phyloP scores from a whole-genome alignment of 2,797 vertebrate genomes.

The Margarornis squamiger region DNA sequence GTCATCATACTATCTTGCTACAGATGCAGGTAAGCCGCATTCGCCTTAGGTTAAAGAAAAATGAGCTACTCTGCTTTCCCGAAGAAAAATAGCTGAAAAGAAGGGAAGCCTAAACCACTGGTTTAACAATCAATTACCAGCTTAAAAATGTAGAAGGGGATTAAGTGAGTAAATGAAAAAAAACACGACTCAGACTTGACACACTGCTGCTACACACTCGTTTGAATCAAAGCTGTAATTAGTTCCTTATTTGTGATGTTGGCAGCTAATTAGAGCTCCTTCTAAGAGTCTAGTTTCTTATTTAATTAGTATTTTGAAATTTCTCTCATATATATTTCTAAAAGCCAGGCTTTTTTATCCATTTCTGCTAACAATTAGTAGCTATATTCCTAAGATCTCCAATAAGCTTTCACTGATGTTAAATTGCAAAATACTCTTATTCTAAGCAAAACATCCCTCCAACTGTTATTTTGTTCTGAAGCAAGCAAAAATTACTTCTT shows the following conservation, averaged over 20 bases:
- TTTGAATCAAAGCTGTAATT: not conserved
- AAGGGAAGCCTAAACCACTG: not conserved
- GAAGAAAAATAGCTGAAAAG: not conserved
- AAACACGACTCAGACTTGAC: not conserved
- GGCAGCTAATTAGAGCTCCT: not conserved
- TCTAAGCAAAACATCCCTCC: not conserved
- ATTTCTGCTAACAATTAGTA: not conserved
- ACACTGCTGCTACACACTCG: not conserved
- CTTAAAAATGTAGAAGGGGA: not conserved
- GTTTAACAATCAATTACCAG: not conserved
- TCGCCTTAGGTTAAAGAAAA: not conserved
- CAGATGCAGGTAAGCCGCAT: not conserved
- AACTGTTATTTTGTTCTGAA: not conserved
- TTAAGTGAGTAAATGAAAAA: constrained; percentile 15
- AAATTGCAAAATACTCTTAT: not conserved
- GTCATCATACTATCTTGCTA: not conserved
- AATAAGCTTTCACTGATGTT: not conserved
- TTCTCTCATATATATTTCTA: not conserved
- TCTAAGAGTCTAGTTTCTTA: not conserved
- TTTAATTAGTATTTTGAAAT: not conserved
- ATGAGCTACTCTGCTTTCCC: not conserved
- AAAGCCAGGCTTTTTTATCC: not conserved
- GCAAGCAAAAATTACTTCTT: not conserved
- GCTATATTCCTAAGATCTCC: not conserved
- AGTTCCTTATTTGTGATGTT: not conserved